Conservation (phyloP, 1,140 invertebrate species). For the Bilobella aurantiaca region DNA sequence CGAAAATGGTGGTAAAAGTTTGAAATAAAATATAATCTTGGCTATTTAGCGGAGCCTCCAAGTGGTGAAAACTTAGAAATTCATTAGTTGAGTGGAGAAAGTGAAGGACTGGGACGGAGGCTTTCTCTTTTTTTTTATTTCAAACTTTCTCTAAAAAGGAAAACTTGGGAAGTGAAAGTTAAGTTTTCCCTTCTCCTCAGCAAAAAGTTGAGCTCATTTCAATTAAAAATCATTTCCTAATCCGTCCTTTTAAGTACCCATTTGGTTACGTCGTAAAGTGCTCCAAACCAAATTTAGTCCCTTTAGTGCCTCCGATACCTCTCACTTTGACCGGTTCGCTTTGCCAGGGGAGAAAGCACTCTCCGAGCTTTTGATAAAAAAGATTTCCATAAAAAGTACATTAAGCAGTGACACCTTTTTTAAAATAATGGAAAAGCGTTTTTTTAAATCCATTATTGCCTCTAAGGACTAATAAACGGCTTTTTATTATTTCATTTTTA, state of each 20-base stretch:
- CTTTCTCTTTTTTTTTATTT: background rate
- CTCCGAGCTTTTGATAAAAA: no score
- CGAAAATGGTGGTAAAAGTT: no score
- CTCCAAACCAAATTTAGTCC: background rate
- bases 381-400: background rate
- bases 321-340: no score
- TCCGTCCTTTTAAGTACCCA: constrained; percentile 35
- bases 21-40: background rate
- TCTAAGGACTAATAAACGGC: constrained; percentile 3
- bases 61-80: no score
- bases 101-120: no score
- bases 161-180: background rate
- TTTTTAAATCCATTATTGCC: background rate
- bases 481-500: constrained; percentile 1
- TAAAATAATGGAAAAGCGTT: background rate
- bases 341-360: no score
- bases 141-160: background rate
- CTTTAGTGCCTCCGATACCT: no score
- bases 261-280: background rate
- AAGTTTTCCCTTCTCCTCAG: background rate
- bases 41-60: no score
- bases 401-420: background rate
- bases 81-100: constrained; percentile 1
- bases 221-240: constrained; percentile 8
- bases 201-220: background rate